phyloP scores from a whole-genome alignment of 2,113 vertebrate species.

The Cavia porcellus region DNA sequence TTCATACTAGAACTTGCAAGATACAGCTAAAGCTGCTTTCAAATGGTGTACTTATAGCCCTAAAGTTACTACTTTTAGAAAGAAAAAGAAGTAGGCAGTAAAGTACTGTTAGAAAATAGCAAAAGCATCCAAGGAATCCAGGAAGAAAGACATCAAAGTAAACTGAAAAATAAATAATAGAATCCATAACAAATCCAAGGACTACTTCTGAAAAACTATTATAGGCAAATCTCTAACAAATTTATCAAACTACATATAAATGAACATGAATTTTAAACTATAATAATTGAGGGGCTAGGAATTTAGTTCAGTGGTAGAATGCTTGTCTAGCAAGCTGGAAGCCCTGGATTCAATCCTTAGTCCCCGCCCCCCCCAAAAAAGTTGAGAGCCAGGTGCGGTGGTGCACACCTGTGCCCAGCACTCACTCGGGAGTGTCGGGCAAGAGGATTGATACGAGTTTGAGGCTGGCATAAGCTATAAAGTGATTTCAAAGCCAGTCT shows the following conservation, averaged over 20 bases:
- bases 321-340: too few relatives aligned
- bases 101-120: neutral
- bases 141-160: slow-evolving; percentile 14
- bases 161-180: neutral
- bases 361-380: too few relatives aligned
- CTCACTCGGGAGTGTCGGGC: too few relatives aligned
- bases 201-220: neutral
- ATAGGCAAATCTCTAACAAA: neutral
- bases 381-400: too few relatives aligned
- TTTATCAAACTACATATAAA: slow-evolving; percentile 10
- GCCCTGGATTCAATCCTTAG: too few relatives aligned
- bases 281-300: neutral
- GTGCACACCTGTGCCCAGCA: too few relatives aligned
- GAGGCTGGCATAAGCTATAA: too few relatives aligned
- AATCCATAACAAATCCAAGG: neutral
- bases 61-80: neutral
- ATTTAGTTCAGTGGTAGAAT: too few relatives aligned
- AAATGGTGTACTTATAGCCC: neutral
- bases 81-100: neutral
- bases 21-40: neutral
- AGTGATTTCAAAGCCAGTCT: too few relatives aligned
- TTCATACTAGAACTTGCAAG: neutral
- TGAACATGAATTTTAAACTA: neutral
- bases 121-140: neutral
- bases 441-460: too few relatives aligned